phyloP scores from a whole-genome alignment of 2,797 vertebrate species.

The Lutjanus campechanus region DNA sequence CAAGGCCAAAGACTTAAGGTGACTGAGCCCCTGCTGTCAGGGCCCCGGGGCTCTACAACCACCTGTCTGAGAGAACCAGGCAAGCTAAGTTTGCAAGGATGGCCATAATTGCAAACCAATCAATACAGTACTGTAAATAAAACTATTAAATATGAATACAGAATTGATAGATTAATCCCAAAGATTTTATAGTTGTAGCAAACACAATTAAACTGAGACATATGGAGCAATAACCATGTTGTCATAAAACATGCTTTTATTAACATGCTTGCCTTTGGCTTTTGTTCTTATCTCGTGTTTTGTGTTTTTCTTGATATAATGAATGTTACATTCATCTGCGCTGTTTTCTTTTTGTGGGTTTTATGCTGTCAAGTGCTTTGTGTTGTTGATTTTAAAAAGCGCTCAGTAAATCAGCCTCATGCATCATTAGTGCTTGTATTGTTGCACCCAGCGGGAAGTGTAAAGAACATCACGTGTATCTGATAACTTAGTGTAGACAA shows the following conservation, averaged over 20 bases:
- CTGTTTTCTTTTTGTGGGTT: not conserved
- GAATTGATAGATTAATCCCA: not conserved
- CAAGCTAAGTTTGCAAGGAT: no score
- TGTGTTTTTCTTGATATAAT: not conserved
- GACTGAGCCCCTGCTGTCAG: no score
- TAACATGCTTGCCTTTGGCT: no score
- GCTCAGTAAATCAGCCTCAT: not conserved
- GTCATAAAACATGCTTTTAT: no score
- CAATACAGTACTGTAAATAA: not conserved
- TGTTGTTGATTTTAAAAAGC: not conserved
- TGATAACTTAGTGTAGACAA: slow-evolving; percentile 4
- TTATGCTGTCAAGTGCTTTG: not conserved
- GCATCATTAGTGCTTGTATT: not conserved
- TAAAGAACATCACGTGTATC: not conserved
- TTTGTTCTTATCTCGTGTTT: no score
- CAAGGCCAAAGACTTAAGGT: no score
- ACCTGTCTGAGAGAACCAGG: not conserved
- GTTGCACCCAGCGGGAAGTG: slow-evolving; percentile 5
- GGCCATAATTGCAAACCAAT: not conserved
- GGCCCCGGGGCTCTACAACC: no score
- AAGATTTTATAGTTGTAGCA: no score
- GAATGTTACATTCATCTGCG: not conserved
- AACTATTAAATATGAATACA: not conserved
- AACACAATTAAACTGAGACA: not conserved
- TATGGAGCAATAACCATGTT: not conserved